A percentile compares a stretch with the other conserved stretches of the same genome.
Evolutionary conservation across 2,888 invertebrate genomes (phyloP).

Genomic region (Nemotelus pantherinus): DNA sequence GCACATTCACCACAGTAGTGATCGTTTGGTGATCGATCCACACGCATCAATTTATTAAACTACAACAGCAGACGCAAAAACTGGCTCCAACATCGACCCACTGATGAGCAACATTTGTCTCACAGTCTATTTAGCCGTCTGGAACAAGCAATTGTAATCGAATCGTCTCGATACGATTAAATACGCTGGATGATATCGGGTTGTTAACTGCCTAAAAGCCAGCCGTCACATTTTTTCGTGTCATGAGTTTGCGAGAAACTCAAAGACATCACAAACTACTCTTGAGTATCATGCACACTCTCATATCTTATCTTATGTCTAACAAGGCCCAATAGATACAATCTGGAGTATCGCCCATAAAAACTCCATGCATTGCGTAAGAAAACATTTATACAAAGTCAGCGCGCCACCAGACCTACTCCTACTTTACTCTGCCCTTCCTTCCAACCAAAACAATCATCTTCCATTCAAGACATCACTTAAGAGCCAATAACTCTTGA

Average conservation of each 20-base stretch:
- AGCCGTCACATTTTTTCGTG: too few relatives aligned
- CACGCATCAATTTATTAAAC: background rate
- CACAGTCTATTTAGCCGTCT: background rate
- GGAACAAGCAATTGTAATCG: background rate
- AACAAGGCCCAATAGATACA: too few relatives aligned
- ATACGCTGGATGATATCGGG: background rate
- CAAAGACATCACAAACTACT: too few relatives aligned
- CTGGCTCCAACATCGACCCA: background rate
- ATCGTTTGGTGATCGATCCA: constrained; percentile 27
- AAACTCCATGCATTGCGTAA: too few relatives aligned
- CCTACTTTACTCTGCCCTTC: too few relatives aligned
- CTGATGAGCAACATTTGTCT: constrained; percentile 12
- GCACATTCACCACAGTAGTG: constrained; percentile 23
- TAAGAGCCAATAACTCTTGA: constrained; percentile 43
- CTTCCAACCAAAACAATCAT: background rate
- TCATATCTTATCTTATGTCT: too few relatives aligned
- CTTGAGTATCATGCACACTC: too few relatives aligned
- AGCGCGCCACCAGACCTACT: too few relatives aligned
- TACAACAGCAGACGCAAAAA: constrained; percentile 7
- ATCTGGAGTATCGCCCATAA: too few relatives aligned
- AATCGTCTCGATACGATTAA: background rate
- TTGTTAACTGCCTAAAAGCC: background rate
- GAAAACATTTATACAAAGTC: too few relatives aligned
- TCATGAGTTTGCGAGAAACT: too few relatives aligned
- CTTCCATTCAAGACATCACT: constrained; percentile 39